Evolutionary conservation across 2,113 vertebrate genomes (phyloP), one percentile per base, ranked within the genome.

Genomic region (Laticauda laticaudata): DNA sequence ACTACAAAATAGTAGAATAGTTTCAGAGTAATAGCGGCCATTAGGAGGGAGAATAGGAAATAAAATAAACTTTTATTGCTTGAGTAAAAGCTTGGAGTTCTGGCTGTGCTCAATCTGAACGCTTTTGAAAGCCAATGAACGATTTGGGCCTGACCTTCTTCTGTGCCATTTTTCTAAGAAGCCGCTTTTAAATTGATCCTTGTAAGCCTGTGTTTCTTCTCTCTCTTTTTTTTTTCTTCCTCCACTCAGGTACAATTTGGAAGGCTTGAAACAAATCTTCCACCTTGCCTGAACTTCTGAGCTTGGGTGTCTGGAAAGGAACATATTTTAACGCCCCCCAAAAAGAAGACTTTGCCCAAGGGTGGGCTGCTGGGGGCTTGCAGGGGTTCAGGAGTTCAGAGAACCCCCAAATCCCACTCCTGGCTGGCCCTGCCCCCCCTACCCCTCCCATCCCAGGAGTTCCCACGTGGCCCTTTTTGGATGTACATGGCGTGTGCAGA

Each of bases 21-120:
- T 92, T 95, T 95, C 90, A 87, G 95, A 94, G 87, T 94, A 95
- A 95, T 64, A 90, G 92, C 2, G 48, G 54, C 87, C 94, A 95
- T 94, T 93, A 95, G 91, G 10, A 92, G 45, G 93, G 89, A 95
- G 90, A 93, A 89, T 43, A 54, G 51, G 86, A 94, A 94, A 94
- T 91, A 94, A 93, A 94, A 93, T 94, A 94, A 95, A 92, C 34
- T 95, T 95, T 94, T 94, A 94, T 88, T 39, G 91, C 57, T 75
- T 64, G 53, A 94, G n/a, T 94, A 96, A 95, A 89, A 95, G 91
- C 87, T 54, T 12, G 12, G 20, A 43, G 88, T 94, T 87, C 92
- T 92, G 24, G 75, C 6, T 29, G 55, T 43, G 57, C 5, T 54
- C 94, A 93, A 48, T 34, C 34, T 92, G n/a, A 94, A 90, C 88